These are phyloP conservation scores for Channa argus DNA, from an alignment of 2,113 vertebrate genomes.

Conservation along the genomic window DNA sequence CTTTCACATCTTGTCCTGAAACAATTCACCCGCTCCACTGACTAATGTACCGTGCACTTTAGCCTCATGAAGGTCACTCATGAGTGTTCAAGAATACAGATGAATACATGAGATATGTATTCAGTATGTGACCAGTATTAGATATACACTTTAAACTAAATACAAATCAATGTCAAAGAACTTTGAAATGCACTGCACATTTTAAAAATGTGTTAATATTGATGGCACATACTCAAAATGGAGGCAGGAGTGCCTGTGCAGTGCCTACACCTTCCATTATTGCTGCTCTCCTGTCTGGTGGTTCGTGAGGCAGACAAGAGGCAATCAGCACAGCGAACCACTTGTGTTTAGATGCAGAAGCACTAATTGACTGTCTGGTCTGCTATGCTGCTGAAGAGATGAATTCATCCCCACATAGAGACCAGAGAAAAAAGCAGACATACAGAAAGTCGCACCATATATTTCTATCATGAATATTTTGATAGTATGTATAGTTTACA, in stretches of 20 bases:
- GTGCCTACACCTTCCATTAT: slow-evolving; percentile 66
- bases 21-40: background rate
- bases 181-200: background rate
- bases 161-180: slow-evolving; percentile 6
- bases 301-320: slow-evolving; percentile 58
- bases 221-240: slow-evolving; percentile 28
- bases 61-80: background rate
- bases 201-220: slow-evolving; percentile 43
- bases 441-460: slow-evolving; percentile 19
- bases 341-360: slow-evolving; percentile 64
- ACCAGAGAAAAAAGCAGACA: background rate
- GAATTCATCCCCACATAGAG: slow-evolving; percentile 50
- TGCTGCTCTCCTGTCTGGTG: slow-evolving; percentile 35
- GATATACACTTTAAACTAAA: background rate
- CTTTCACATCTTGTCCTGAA: background rate
- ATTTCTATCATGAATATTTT: background rate
- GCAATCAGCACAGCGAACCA: slow-evolving; percentile 64
- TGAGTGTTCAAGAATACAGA: too few species aligned
- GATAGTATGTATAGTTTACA: background rate
- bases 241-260: slow-evolving; percentile 45
- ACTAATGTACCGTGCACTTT: background rate
- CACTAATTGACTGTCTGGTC: slow-evolving; percentile 65
- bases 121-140: too few species aligned
- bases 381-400: slow-evolving; percentile 48
- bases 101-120: too few species aligned